Evolutionary conservation across 2,888 invertebrate genomes (phyloP), one percentile per base, ranked within the genome.

Genomic region (Cheilosia soror): DNA sequence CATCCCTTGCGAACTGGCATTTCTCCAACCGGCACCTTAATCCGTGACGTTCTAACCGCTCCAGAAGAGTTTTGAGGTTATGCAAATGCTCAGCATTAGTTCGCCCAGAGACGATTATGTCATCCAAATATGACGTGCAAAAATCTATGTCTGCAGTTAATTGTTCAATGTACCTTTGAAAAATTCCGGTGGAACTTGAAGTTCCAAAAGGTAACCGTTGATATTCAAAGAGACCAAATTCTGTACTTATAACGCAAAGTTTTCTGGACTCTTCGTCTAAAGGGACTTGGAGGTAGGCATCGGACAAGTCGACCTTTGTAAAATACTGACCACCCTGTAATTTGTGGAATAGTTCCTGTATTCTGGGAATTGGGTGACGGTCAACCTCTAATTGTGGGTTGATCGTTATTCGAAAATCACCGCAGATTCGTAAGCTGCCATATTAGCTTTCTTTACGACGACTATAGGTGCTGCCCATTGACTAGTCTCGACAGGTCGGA

Each of bases 401-500:
- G 6, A 80, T 42, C 5, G 79, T 84, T 27, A 76, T 51, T 5
- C 60, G 62, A 49, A 87, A 85, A 47, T 85, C 80, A 0, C 72
- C 81, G 33, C 77, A 81, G 4, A 77, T 80, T 0, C 69, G 68
- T 29, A 86, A 20, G 13, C 15, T 42, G 31, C 89, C 90, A 75
- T n/a, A n/a, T 90, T 88, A 2, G 71, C 78, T 73, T 91, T 91
- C 1, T 89, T 71, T 0, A 91, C 88, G 0, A 90, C 88, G 2
- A 90, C 90, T 1, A 91, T 87, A 0, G 91, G 90, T 40, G 89
- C 89, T 15, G 87, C 89, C 89, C 89, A 90, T 69, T 80, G 27
- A 49, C 66, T 76, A 5, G 31, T 27, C 5, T 69, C 57, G 0
- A 75, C 55, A 11, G 66, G 72, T 37, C 27, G 15, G n/a, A 72